Base-by-base conservation (phyloP, 2,797 vertebrate genomes). In the Sebastes reedi region DNA sequence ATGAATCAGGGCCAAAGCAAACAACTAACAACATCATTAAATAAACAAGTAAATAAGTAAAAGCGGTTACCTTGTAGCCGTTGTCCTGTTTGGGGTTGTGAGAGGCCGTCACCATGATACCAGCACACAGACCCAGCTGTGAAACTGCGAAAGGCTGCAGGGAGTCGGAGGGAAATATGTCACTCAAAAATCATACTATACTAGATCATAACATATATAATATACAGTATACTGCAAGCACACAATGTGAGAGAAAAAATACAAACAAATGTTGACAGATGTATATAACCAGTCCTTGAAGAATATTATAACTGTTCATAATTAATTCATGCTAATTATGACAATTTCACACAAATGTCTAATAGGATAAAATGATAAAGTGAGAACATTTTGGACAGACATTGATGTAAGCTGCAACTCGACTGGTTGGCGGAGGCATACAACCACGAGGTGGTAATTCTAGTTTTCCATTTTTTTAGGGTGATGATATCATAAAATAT, bases 71-170 rank as follows among this genome's bases (percentile, higher is more conserved):
- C 98, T 99, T 99, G 85, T 99, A 99, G 29, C 99, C 99, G 27
- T 99, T 98, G 91, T 99, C 99, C 86, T 99, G 95, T 94, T 99
- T 99, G 22, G 99, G 99, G 87, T 99, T 99, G 89, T 99, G 99
- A 2, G 98, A 99, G 25, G 98, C 98, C 0, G 99, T 99, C 61
- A 99, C 93, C 99, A 99, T 99, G 90, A 99, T 95, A 52, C 98
- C 99, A 80, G 98, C 98, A 92, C 97, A 97, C 30, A 99, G 95
- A 58, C 96, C 96, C 89, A 98, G 88, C 66, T 96, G 96, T 8
- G 92, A 96, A 36, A 99, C 97, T 0, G 98, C 90, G 76, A 98
- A 99, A 1, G 99, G 99, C 99, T 99, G 88, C 56, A 90, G 32
- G 18, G 56, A 67, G 11, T 60, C 70, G 14, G 5, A 77, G 8